Evolutionary conservation across 2,888 invertebrate species (phyloP).

Genomic region (Orchestes rusci): DNA sequence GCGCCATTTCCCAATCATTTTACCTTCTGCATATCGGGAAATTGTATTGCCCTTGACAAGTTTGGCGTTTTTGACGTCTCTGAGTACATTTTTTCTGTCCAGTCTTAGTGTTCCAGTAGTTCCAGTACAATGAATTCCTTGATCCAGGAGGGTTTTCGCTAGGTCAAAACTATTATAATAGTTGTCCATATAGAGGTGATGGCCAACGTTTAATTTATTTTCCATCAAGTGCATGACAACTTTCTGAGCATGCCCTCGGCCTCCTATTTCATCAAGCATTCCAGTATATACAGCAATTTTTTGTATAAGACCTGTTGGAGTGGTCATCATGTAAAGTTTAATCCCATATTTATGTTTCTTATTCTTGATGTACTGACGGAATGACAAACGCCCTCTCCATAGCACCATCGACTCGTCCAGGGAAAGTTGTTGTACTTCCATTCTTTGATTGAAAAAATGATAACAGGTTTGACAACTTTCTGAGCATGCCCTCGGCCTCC

Average conservation of each 20-base stretch:
- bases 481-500: constrained; percentile 29
- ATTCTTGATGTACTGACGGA: constrained; percentile 37
- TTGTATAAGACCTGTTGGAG: constrained; percentile 28
- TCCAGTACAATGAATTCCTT: no score
- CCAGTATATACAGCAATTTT: constrained; percentile 34
- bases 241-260: constrained; percentile 27
- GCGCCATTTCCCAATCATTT: constrained; percentile 33
- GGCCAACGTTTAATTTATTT: constrained; percentile 23
- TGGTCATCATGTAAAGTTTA: constrained; percentile 32
- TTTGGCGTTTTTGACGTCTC: constrained; percentile 27
- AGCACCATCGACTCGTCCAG: constrained; percentile 28
- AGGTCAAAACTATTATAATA: constrained; percentile 28
- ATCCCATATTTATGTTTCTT: constrained; percentile 37
- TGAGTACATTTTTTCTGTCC: constrained; percentile 27
- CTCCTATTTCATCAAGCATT: constrained; percentile 28
- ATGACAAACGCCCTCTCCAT: constrained; percentile 31
- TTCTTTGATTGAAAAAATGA: no score
- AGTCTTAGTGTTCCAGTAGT: constrained; percentile 37
- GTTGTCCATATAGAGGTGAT: constrained; percentile 29
- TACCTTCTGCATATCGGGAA: constrained; percentile 25
- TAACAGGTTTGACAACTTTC: constrained; percentile 27
- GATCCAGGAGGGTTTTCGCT: no score
- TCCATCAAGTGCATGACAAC: constrained; percentile 26
- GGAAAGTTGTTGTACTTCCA: constrained; percentile 25
- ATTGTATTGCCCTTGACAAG: constrained; percentile 27